Conservation (phyloP, 2,888 invertebrate genomes). For the Crematogaster levior region DNA sequence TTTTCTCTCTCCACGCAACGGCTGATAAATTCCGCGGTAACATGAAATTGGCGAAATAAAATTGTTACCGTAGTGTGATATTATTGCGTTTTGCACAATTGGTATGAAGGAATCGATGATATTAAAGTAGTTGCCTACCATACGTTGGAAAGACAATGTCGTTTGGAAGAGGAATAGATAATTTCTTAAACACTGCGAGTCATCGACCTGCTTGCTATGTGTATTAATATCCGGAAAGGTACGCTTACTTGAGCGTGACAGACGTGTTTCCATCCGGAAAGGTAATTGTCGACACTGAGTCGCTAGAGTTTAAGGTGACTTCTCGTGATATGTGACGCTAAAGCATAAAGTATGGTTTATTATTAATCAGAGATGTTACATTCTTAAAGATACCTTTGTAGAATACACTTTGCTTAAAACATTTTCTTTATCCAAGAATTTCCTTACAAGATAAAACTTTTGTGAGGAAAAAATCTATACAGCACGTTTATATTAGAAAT, state of each 20-base stretch:
- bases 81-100: slow-evolving; percentile 65
- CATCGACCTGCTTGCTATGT: slow-evolving; percentile 37
- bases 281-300: slow-evolving; percentile 36
- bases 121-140: slow-evolving; percentile 18
- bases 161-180: slow-evolving; percentile 38
- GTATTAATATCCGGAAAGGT: slow-evolving; percentile 41
- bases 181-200: slow-evolving; percentile 34
- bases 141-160: slow-evolving; percentile 11
- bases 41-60: slow-evolving; percentile 63
- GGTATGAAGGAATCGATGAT: slow-evolving; percentile 43
- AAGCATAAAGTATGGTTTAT: slow-evolving; percentile 13
- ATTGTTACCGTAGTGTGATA: slow-evolving; percentile 62
- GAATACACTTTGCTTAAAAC: background rate
- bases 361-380: background rate
- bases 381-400: background rate
- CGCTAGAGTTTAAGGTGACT: slow-evolving; percentile 12
- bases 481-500: background rate
- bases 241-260: slow-evolving; percentile 53
- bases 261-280: slow-evolving; percentile 52
- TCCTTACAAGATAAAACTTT: background rate
- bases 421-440: background rate
- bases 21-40: slow-evolving; percentile 55
- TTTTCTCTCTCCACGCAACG: slow-evolving; percentile 17
- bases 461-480: background rate
- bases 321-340: slow-evolving; percentile 12